Evolutionary conservation across 2,888 invertebrate genomes (phyloP), one percentile per base, ranked within the genome.

Genomic region (Scaeva pyrastri): DNA sequence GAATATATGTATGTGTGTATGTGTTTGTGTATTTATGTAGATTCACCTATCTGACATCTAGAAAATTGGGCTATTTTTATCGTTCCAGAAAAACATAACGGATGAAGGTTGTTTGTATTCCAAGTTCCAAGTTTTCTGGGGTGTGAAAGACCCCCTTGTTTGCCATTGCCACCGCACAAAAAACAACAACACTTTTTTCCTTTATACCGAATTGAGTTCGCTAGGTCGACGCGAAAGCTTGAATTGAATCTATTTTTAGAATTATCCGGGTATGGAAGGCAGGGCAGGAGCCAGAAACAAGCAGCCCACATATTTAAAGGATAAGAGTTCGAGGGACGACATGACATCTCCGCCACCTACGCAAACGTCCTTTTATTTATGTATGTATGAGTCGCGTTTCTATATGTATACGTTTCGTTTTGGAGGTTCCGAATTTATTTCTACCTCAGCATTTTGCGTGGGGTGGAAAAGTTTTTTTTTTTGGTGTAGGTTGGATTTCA

Each of bases 211-310:
- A 21, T 62, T 50, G 26, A 55, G 23, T 76, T 52, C 41, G 48
- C 43, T 36, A 23, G 45, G 82, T 64, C 64, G 31, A 82, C 77
- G 64, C 58, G 31, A 82, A 82, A 86, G 86, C 86, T 86, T 78
- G 66, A 64, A 71, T 43, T 66, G 31, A 58, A 60, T 50, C 85
- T 86, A 86, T 86, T 81, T 86, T 86, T 86, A 82, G 82, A 77
- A 45, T 19, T 52, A 74, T 82, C 86, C 86, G 81, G 81, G 85
- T 76, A 85, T 39, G 68, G 31, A 31, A 1, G 6, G 31, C 5
- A 31, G 31, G 36, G 11, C 10, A 50, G 36, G 12, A 66, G 45
- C 45, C 5, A 41, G 10, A 36, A 11, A 7, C n/a, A 4, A n/a
- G 23, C 21, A n/a, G 6, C 10, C n/a, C 6, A 26, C n/a, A 23